Base-by-base conservation (phyloP, 1,140 invertebrate genomes). In the Drosophila pandora region DNA sequence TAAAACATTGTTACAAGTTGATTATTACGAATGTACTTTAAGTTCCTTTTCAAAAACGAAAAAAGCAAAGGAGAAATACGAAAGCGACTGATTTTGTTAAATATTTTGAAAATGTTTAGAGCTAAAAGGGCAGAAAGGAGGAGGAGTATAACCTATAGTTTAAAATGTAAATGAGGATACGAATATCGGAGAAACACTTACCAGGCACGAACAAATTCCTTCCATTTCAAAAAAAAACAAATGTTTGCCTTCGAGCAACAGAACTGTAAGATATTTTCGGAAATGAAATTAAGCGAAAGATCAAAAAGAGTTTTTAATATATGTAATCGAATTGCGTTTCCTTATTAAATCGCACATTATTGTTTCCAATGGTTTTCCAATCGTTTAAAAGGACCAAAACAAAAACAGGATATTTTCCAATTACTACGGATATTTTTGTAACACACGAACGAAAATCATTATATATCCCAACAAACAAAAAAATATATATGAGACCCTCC, bases 151-250 rank as follows among this genome's bases (percentile, higher is more conserved):
- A 62, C 65, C 57, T 80, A 81, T 76, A 81, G 65, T 81, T 81
- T 81, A 85, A 71, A 58, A 58, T 85, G 82, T 78, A 88, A 58
- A 85, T 79, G 78, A 79, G 49, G 78, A 54, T 48, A 41, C 47
- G 21, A 64, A 23, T 47, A 47, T 47, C 28, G 70, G 48, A 63
- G 56, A 63, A 63, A 70, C 73, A 85, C 65, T 77, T 87, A 85
- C 69, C 82, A 87, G 83, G 83, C 75, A 88, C 77, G 72, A 89
- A 89, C 85, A 81, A 85, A 89, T 89, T 89, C 85, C 85, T 89
- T 90, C 85, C 85, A 89, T 89, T 89, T 84, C 67, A 76, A 37
- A 37, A 37, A n/a, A 37, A 37, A 82, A n/a, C 12, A 37, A 82
- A 79, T 71, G 47, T 57, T 69, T 70, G 64, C 67, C 63, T 23